Percentiles rank a stretch among this genome's conserved stretches.
Evolutionary conservation across 2,888 invertebrate genomes (phyloP).

Genomic region (Pteria penguin): DNA sequence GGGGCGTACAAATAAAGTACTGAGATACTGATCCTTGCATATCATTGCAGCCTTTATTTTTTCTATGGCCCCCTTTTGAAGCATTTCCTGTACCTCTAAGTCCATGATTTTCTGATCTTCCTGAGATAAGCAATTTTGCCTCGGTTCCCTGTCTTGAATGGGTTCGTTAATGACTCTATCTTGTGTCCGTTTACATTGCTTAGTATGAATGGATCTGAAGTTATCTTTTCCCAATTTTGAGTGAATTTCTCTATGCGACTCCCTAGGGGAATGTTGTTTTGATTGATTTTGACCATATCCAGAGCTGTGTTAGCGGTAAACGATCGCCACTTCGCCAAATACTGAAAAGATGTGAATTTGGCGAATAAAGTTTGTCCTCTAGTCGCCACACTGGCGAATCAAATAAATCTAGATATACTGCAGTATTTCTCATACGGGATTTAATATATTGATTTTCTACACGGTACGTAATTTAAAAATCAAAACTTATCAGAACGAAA

Average conservation of each 20-base stretch:
- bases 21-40: slow-evolving; percentile 10
- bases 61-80: neutral
- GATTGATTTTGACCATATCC: slow-evolving; percentile 1
- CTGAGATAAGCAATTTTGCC: neutral
- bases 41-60: neutral
- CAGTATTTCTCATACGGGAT: too few relatives aligned
- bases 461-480: too few relatives aligned
- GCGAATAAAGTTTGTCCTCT: too few relatives aligned
- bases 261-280: neutral
- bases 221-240: slow-evolving; percentile 13
- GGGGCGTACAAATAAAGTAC: slow-evolving; percentile 19
- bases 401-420: too few relatives aligned
- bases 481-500: too few relatives aligned
- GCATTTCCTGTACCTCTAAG: neutral
- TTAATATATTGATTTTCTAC: too few relatives aligned
- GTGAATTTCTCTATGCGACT: neutral
- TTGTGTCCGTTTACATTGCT: neutral
- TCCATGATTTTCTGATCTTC: neutral
- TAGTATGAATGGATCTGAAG: slow-evolving; percentile 1
- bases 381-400: too few relatives aligned
- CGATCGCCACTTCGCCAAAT: too few relatives aligned
- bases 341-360: too few relatives aligned
- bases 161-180: neutral
- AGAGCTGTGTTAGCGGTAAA: neutral
- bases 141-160: neutral